These are phyloP conservation scores for Craseonycteris thonglongyai DNA, from an alignment of 2,113 vertebrate species.

Conservation along the genomic window DNA sequence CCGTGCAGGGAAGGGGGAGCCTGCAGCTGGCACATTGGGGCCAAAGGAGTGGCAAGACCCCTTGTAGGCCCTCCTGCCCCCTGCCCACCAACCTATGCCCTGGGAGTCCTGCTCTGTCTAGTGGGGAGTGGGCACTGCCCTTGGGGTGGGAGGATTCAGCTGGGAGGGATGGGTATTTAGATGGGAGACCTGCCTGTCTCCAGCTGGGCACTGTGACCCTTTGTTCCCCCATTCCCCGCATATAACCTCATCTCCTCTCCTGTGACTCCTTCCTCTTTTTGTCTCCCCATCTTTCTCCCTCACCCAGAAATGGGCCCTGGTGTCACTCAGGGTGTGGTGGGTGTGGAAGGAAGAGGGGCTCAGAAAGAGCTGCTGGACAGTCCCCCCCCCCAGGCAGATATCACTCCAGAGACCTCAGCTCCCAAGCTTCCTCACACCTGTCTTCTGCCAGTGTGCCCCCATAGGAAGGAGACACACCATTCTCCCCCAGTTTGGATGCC, in stretches of 20 bases:
- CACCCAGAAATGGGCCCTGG: neutral
- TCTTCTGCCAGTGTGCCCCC: neutral
- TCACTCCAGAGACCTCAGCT: neutral
- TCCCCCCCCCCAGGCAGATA: neutral
- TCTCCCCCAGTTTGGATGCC: no score
- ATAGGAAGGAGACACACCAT: neutral
- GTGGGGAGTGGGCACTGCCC: neutral
- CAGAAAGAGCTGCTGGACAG: neutral
- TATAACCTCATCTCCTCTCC: neutral
- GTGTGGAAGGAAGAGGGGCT: neutral
- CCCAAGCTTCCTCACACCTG: neutral
- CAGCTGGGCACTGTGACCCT: neutral
- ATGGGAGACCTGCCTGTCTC: neutral
- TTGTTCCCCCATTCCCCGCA: neutral
- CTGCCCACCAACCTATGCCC: neutral
- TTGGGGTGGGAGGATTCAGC: neutral
- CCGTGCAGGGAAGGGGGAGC: neutral
- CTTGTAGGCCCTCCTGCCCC: neutral
- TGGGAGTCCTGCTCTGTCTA: neutral
- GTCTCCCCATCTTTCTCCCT: neutral
- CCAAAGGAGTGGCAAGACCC: neutral
- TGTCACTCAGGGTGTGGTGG: neutral
- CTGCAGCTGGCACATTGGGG: neutral
- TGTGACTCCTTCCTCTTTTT: neutral
- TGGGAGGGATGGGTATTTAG: neutral